A percentile compares a stretch with the other conserved stretches of the same genome.
Conservation (phyloP, 2,113 vertebrate genomes). For the Malurus alboscapulatus region DNA sequence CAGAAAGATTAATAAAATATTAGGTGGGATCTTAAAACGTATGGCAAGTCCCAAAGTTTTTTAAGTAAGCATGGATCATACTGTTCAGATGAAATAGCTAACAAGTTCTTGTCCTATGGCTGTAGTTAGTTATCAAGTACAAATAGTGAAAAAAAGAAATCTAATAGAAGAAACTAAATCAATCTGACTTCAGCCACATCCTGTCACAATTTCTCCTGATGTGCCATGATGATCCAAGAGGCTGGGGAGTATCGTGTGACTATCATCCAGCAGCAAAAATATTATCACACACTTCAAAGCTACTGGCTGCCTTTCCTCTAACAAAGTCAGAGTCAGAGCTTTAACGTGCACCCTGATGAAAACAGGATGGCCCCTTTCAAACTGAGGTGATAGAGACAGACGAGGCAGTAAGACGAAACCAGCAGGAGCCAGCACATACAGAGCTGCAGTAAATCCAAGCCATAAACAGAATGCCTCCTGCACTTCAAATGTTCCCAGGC, state of each 20-base stretch:
- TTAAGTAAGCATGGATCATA: not conserved
- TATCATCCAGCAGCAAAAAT: conserved; percentile 3
- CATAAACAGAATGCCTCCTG: conserved; percentile 36
- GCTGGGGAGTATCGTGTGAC: not conserved
- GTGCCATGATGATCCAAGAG: not conserved
- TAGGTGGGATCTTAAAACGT: conserved; percentile 13
- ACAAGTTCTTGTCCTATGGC: not conserved
- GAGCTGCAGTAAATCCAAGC: conserved; percentile 23
- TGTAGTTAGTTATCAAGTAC: not conserved
- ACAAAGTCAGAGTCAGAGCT: conserved; percentile 36
- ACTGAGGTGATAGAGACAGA: not conserved
- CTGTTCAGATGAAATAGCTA: not conserved
- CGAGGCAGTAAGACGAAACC: not conserved
- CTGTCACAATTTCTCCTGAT: not conserved
- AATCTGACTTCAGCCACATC: not conserved
- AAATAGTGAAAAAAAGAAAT: not conserved
- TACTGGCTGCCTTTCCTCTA: conserved; percentile 29
- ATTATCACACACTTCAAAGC: conserved; percentile 34
- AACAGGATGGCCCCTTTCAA: conserved; percentile 26
- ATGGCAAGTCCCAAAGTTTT: not conserved
- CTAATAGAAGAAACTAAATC: not conserved
- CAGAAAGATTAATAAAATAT: conserved; percentile 47
- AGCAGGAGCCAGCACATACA: not conserved
- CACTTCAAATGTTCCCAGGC: not conserved
- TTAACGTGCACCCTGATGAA: not conserved